Conservation (phyloP, 2,113 vertebrate genomes). For the Edolisoma coerulescens region DNA sequence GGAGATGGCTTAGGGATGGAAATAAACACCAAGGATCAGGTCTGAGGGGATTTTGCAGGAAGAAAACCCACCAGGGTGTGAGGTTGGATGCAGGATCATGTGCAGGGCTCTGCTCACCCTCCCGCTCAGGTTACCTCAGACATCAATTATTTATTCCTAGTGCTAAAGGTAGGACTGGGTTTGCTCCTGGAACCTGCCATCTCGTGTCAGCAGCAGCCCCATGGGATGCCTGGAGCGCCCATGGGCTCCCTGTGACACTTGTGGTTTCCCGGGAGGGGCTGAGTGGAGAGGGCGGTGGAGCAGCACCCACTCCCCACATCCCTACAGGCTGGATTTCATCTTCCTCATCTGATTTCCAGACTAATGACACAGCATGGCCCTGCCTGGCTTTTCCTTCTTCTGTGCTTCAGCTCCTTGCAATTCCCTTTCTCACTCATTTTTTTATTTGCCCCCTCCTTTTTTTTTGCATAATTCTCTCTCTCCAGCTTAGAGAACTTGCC, state of each 20-base stretch:
- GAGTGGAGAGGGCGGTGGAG: not conserved
- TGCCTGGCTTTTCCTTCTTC: not conserved
- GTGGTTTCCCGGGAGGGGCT: accelerated
- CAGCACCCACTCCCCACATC: not conserved
- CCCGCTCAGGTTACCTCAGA: not conserved
- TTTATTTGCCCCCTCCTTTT: accelerated
- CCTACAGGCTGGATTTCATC: accelerated
- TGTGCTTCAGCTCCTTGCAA: not conserved
- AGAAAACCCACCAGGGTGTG: not conserved
- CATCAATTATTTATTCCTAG: not conserved
- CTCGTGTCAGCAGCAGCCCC: not conserved
- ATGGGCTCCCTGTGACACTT: accelerated
- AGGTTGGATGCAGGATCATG: not conserved
- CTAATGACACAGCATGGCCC: not conserved
- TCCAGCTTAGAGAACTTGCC: not conserved
- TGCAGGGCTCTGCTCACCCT: not conserved
- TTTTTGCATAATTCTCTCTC: not conserved
- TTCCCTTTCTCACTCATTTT: not conserved
- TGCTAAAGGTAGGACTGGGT: not conserved
- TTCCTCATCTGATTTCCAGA: not conserved
- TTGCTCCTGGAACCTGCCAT: not conserved
- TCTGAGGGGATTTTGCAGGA: not conserved
- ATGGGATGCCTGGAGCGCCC: not conserved
- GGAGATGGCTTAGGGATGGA: not conserved
- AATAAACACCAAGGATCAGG: not conserved